A percentile compares a stretch with the other conserved stretches of the same genome.
These are phyloP conservation scores for Ichneumoninae sp. DNA, from an alignment of 2,888 invertebrate genomes.

Conservation along the genomic window DNA sequence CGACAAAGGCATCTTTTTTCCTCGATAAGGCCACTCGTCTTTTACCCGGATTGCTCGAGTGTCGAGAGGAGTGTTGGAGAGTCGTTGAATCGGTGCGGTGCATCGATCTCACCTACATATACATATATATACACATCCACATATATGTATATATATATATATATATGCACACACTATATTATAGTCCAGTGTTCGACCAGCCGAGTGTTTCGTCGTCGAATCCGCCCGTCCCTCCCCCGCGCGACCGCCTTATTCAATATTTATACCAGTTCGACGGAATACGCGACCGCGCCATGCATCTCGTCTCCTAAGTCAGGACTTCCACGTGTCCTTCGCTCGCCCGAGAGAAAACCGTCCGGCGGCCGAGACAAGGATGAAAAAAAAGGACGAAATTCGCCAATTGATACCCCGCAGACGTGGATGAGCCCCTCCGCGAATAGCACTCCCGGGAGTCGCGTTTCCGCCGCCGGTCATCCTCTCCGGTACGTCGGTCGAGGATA, in stretches of 20 bases:
- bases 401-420: constrained; percentile 79
- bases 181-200: constrained; percentile 6
- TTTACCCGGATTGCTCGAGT: constrained; percentile 38
- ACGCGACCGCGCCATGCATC: constrained; percentile 44
- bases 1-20: constrained; percentile 47
- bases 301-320: constrained; percentile 4
- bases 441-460: constrained; percentile 74
- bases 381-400: constrained; percentile 74
- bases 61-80: constrained; percentile 31
- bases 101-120: constrained; percentile 32
- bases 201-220: constrained; percentile 29
- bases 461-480: constrained; percentile 56
- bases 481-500: constrained; percentile 27
- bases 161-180: constrained; percentile 1
- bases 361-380: constrained; percentile 15
- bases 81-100: constrained; percentile 33
- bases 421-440: constrained; percentile 74
- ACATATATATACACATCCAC: background rate
- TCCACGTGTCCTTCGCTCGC: constrained; percentile 32
- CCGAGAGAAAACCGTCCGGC: constrained; percentile 21
- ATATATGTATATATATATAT: background rate
- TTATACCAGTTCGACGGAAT: constrained; percentile 45
- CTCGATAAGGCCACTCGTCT: constrained; percentile 54
- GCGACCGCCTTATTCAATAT: constrained; percentile 56
- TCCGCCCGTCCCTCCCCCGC: background rate